Conservation (phyloP, 2,797 vertebrate species). For the Coluber constrictor region DNA sequence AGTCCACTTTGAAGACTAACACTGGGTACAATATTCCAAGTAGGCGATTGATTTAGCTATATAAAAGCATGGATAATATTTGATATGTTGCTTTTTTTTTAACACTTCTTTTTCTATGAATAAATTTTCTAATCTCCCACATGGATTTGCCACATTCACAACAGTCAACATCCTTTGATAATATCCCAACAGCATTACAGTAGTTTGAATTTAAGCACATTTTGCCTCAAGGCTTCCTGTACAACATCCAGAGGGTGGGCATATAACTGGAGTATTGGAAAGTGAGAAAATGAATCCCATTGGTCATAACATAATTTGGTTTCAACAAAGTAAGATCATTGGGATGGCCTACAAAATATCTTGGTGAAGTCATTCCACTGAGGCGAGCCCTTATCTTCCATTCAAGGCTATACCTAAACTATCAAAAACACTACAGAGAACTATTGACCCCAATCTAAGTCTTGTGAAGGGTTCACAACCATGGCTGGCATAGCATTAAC, state of each 20-base stretch:
- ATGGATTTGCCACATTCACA: neutral
- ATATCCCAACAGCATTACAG: neutral
- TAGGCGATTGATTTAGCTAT: neutral
- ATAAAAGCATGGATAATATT: neutral
- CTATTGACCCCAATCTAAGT: constrained; percentile 18
- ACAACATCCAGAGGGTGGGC: neutral
- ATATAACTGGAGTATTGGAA: neutral
- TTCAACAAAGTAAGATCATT: neutral
- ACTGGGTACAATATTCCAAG: neutral
- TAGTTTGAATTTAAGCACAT: neutral
- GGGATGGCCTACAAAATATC: neutral
- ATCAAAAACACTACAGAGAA: neutral
- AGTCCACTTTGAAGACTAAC: neutral
- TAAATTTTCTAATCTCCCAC: neutral
- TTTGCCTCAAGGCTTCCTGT: constrained; percentile 8
- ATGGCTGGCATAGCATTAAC: constrained; percentile 16
- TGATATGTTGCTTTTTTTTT: neutral
- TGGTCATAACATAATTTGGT: neutral
- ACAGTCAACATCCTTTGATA: neutral
- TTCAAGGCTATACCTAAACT: constrained; percentile 8
- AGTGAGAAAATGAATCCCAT: constrained; percentile 12
- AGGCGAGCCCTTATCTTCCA: neutral
- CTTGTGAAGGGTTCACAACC: constrained; percentile 5
- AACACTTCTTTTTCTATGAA: neutral
- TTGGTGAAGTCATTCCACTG: neutral